A percentile compares a stretch with the other conserved stretches of the same genome.
Conservation (phyloP, 2,888 invertebrate genomes). For the Aspidapion aeneum region DNA sequence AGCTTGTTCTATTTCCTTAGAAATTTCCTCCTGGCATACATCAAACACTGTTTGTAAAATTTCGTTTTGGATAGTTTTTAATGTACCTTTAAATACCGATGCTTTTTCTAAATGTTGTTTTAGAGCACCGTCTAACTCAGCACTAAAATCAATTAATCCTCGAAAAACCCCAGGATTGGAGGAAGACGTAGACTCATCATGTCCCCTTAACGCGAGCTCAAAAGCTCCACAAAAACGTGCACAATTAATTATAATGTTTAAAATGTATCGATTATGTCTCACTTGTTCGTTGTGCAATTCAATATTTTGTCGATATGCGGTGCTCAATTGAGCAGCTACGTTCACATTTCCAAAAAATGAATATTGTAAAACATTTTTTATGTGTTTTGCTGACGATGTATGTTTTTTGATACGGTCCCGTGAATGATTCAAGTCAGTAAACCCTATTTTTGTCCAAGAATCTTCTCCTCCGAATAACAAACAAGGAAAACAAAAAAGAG, state of each 20-base stretch:
- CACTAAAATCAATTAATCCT: slow-evolving; percentile 20
- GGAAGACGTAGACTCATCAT: slow-evolving; percentile 9
- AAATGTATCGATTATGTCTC: slow-evolving; percentile 16
- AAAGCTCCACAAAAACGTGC: slow-evolving; percentile 17
- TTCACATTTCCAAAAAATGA: slow-evolving; percentile 16
- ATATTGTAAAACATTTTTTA: slow-evolving; percentile 18
- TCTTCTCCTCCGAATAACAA: too few species aligned
- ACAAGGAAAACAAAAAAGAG: too few species aligned
- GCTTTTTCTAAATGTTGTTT: slow-evolving; percentile 19
- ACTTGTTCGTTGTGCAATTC: slow-evolving; percentile 21
- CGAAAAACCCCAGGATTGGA: slow-evolving; percentile 18
- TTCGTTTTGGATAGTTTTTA: slow-evolving; percentile 21
- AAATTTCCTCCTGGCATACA: too few species aligned
- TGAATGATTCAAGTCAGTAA: too few species aligned
- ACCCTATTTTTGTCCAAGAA: too few species aligned
- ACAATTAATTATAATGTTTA: slow-evolving; percentile 19
- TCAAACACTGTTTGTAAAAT: slow-evolving; percentile 13
- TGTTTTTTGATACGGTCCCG: slow-evolving; percentile 12
- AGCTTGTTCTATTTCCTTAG: slow-evolving; percentile 11
- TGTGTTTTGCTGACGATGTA: slow-evolving; percentile 15
- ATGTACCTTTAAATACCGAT: slow-evolving; percentile 17
- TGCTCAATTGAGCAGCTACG: slow-evolving; percentile 13
- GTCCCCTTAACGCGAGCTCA: slow-evolving; percentile 15
- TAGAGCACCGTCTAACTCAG: slow-evolving; percentile 21
- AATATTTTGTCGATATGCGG: too few species aligned